phyloP scores from a whole-genome alignment of 2,888 invertebrate genomes.

The Sphinx pinastri region DNA sequence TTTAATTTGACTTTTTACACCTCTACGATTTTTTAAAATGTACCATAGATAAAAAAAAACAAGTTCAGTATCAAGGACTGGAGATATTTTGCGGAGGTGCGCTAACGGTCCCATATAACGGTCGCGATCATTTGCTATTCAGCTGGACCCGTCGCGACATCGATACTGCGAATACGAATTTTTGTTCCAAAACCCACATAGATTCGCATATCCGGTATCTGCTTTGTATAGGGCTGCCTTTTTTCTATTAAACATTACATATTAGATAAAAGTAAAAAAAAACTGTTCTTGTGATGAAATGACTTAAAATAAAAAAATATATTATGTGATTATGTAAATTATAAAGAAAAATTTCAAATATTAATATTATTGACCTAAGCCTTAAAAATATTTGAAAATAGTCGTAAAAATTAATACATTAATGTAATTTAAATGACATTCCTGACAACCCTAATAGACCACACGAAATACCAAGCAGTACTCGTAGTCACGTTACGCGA shows the following conservation, averaged over 20 bases:
- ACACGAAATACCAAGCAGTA: background rate
- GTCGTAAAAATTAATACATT: too few species aligned
- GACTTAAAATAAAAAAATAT: too few species aligned
- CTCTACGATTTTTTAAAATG: background rate
- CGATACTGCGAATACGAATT: constrained; percentile 67
- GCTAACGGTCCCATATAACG: constrained; percentile 75
- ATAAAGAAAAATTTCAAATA: too few species aligned
- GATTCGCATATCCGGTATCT: constrained; percentile 38
- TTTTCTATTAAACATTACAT: constrained; percentile 1
- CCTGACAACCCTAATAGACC: background rate
- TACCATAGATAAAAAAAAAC: constrained; percentile 7
- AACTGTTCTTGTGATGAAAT: too few species aligned
- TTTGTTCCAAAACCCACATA: constrained; percentile 48
- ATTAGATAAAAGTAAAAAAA: background rate
- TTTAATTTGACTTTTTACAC: too few species aligned
- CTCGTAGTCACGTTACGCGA: background rate
- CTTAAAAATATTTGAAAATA: too few species aligned
- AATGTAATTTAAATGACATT: too few species aligned
- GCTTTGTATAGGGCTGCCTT: background rate
- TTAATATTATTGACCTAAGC: too few species aligned
- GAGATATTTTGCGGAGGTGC: constrained; percentile 61
- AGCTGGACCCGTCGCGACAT: constrained; percentile 60
- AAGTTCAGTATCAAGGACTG: constrained; percentile 47
- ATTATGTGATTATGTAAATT: too few species aligned
- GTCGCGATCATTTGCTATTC: constrained; percentile 75